Evolutionary conservation across 2,888 invertebrate species (phyloP), one percentile per base, ranked within the genome.

Genomic region (Furcula furcula): DNA sequence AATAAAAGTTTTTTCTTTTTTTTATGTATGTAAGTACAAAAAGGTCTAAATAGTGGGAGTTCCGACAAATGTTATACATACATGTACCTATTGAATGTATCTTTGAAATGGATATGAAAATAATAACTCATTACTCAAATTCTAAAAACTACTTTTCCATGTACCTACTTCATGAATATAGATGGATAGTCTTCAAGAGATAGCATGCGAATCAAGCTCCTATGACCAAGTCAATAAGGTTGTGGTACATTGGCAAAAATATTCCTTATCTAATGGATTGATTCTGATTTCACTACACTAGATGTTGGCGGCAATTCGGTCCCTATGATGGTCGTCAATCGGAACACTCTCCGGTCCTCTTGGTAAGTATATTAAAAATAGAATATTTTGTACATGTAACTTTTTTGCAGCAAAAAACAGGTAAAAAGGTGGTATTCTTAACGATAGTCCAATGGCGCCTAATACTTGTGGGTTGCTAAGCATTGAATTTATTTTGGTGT

Each of bases 261-360:
- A 26, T 29, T 38, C 29, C 13, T 12, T 41, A 48, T 82, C 83
- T 86, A 87, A 87, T 79, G 64, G 74, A 64, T 74, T 82, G 86
- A 86, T 85, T 87, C 83, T 85, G 70, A 66, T 82, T 82, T 81
- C 63, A 75, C 80, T 60, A 77, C 68, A 80, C 55, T 87, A 86
- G 86, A 83, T 86, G 57, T 63, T 63, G 78, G 60, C 65, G 73
- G 52, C 47, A 49, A 51, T 52, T 39, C 48, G 53, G 61, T 50
- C 46, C 65, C 53, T 52, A 59, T 52, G 65, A 63, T 57, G 63
- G 50, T 55, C 67, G 39, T 20, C 65, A 28, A 21, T 58, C 45
- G 56, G 64, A 68, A 55, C 51, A 60, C 43, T 36, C 44, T 26
- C 38, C 31, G 29, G 14, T 39, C 34, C 45, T 55, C 7, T n/a